A percentile compares a stretch with the other conserved stretches of the same genome.
Conservation (phyloP, 2,113 vertebrate species). For the Myotis brandtii region DNA sequence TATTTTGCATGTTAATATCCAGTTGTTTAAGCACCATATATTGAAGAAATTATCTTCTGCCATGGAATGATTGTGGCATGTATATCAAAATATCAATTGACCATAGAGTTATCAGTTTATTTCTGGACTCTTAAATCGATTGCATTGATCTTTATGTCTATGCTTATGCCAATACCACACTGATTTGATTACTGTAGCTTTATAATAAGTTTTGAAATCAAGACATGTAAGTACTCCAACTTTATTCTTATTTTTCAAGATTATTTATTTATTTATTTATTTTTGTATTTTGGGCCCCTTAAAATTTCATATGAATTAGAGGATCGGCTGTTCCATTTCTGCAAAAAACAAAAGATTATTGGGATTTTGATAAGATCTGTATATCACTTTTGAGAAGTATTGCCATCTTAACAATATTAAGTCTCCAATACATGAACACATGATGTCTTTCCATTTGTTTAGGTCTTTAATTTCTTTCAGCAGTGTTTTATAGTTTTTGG, state of each 20-base stretch:
- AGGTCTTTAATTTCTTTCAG: background rate
- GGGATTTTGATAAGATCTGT: background rate
- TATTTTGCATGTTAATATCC: background rate
- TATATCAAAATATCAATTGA: background rate
- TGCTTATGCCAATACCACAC: background rate
- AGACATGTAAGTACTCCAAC: background rate
- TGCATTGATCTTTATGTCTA: background rate
- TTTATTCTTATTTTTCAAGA: slow-evolving; percentile 10
- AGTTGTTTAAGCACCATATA: background rate
- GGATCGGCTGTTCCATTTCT: background rate
- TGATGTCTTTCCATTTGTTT: background rate
- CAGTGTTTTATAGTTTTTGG: background rate
- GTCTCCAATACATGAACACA: background rate
- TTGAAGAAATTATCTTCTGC: background rate
- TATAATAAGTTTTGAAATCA: background rate
- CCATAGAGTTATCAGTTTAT: background rate
- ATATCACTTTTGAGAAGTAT: background rate
- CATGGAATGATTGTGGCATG: background rate
- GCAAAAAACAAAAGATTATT: background rate
- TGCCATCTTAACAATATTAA: slow-evolving; percentile 6
- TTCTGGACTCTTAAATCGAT: background rate
- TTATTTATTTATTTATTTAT: background rate
- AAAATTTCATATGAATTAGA: background rate
- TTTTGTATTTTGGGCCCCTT: background rate
- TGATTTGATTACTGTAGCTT: background rate